Base-by-base conservation (phyloP, 2,113 vertebrate species). In the Trochalopteron elliotii region DNA sequence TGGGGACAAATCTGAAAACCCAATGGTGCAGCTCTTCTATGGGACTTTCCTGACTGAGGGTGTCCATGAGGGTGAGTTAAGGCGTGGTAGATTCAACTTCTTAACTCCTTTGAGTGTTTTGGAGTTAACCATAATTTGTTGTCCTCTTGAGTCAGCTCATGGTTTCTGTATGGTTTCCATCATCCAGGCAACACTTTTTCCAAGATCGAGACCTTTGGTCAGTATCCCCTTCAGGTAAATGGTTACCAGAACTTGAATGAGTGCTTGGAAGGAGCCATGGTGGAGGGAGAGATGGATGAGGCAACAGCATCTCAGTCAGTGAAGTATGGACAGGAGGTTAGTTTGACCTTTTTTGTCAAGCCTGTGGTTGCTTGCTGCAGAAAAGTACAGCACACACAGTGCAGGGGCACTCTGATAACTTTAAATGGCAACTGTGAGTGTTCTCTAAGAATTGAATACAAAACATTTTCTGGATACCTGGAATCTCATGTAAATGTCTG, bases 21-120 rank as follows among this genome's bases (percentile, higher is more conserved):
- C 99, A 35, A 99, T 99, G 99, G 99, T 99, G 23, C 99, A 99
- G 89, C 99, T 99, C 18, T 99, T 99, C 97, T 99, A 99, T 0
- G 99, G 99, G 30, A 99, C 99, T 72, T 99, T 99, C 96, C 97
- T 99, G 85, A 99, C 99, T 1, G 99, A 99, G 96, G 98, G 99
- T 56, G 97, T 98, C 96, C 98, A 98, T 10, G 98, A 99, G 86
- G 99, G 99, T 99, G 98, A 97, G 93, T 90, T 14, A 22, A 57
- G 45, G n/a, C 13, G 50, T 40, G 52, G n/a, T 8, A 24, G 45
- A 25, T 37, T 31, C 2, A 2, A 12, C 28, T 23, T 35, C 16
- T 42, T 15, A 15, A 15, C 31, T 64, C 35, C 20, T 81, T 18
- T 24, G 59, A 40, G 24, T 27, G 27, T 53, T 70, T 14, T 17